Evolutionary conservation across 2,113 vertebrate genomes (phyloP).

Genomic region (Sclerurus mexicanus): DNA sequence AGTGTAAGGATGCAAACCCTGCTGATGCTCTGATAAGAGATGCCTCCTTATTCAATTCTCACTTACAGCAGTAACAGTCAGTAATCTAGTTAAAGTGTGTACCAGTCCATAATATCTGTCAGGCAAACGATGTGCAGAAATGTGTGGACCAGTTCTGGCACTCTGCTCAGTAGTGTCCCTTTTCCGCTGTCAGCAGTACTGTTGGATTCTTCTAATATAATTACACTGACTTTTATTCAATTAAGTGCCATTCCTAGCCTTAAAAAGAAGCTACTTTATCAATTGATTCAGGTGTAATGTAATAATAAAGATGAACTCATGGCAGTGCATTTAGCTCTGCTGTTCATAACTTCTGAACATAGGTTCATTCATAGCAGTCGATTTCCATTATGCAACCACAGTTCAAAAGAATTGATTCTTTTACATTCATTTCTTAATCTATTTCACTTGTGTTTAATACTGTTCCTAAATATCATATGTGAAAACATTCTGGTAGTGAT

Average conservation of each 20-base stretch:
- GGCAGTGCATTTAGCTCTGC: constrained; percentile 93
- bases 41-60: constrained; percentile 74
- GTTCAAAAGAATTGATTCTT: constrained; percentile 81
- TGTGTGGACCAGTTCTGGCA: constrained; percentile 78
- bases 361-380: constrained; percentile 82
- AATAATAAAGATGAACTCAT: constrained; percentile 97
- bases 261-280: constrained; percentile 94
- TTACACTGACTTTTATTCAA: constrained; percentile 98
- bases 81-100: constrained; percentile 80
- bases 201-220: constrained; percentile 91
- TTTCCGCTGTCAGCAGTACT: constrained; percentile 94
- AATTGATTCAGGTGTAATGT: constrained; percentile 99
- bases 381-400: constrained; percentile 86
- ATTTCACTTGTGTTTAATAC: constrained; percentile 78
- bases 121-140: constrained; percentile 81
- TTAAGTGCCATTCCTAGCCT: constrained; percentile 93
- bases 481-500: constrained; percentile 44
- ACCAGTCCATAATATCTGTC: constrained; percentile 80
- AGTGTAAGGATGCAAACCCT: constrained; percentile 57
- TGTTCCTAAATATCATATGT: constrained; percentile 62
- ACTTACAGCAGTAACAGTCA: constrained; percentile 73
- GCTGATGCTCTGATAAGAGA: constrained; percentile 66
- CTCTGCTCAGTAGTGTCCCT: constrained; percentile 80
- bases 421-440: constrained; percentile 80
- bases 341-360: constrained; percentile 81